phyloP scores from a whole-genome alignment of 2,113 vertebrate species.

The Callopanchax toddi region DNA sequence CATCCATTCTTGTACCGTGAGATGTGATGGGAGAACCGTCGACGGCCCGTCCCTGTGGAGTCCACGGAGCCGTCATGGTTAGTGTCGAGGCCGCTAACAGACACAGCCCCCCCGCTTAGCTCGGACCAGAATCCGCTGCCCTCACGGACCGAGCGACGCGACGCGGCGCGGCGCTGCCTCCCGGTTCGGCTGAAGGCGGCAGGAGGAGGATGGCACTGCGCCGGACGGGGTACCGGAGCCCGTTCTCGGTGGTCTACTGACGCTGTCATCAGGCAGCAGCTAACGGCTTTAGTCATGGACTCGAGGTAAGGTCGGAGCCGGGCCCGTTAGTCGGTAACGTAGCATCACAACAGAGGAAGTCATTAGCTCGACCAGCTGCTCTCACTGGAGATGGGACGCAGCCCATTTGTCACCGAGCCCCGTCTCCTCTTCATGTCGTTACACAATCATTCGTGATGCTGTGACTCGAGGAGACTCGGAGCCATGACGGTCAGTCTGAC shows the following conservation, averaged over 20 bases:
- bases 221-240: conserved; percentile 29
- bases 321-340: conserved; percentile 2
- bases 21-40: conserved; percentile 48
- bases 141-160: conserved; percentile 18
- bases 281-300: conserved; percentile 60
- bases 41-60: conserved; percentile 17
- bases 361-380: no score
- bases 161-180: conserved; percentile 31
- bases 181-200: conserved; percentile 12
- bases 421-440: conserved; percentile 36
- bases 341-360: not conserved
- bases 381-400: conserved; percentile 45
- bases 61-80: conserved; percentile 18
- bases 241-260: conserved; percentile 42
- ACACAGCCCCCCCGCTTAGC: not conserved
- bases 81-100: not conserved
- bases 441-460: conserved; percentile 35
- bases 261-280: conserved; percentile 61
- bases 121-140: no score
- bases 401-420: conserved; percentile 41
- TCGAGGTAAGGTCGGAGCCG: conserved; percentile 64
- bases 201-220: conserved; percentile 59
- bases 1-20: conserved; percentile 51
- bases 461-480: conserved; percentile 25
- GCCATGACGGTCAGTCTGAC: conserved; percentile 54